Conservation (phyloP, 2,888 invertebrate species). For the Slavum lentiscoides region DNA sequence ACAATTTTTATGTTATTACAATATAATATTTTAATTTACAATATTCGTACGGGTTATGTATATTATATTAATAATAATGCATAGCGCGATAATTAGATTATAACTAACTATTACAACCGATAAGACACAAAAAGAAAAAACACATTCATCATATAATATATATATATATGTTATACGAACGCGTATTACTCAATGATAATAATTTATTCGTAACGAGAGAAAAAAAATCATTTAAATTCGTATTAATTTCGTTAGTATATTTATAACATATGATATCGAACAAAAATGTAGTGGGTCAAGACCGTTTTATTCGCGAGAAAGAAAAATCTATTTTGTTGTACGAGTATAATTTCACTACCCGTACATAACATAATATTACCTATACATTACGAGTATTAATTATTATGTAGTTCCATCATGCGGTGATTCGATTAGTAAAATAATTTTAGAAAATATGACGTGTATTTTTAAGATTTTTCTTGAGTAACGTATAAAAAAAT, state of each 20-base stretch:
- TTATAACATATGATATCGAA: neutral
- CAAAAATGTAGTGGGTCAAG: slow-evolving; percentile 1
- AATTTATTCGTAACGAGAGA: neutral
- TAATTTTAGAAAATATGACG: neutral
- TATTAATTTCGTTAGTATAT: neutral
- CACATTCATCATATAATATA: neutral
- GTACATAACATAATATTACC: neutral
- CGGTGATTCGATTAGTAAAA: neutral
- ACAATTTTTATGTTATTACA: neutral
- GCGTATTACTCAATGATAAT: neutral
- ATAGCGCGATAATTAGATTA: neutral
- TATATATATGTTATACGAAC: too few relatives aligned
- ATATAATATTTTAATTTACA: too few relatives aligned
- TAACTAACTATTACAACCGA: neutral
- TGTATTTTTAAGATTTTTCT: too few relatives aligned
- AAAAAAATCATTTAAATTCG: neutral
- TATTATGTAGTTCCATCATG: neutral
- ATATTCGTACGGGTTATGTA: too few relatives aligned
- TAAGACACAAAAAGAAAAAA: neutral
- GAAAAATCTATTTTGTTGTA: neutral
- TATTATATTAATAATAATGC: neutral
- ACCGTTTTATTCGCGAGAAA: neutral
- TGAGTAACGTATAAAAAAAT: too few relatives aligned
- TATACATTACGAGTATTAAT: too few relatives aligned
- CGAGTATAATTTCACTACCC: neutral